Conservation (phyloP, 2,888 invertebrate genomes). For the Bhutanitis thaidina region DNA sequence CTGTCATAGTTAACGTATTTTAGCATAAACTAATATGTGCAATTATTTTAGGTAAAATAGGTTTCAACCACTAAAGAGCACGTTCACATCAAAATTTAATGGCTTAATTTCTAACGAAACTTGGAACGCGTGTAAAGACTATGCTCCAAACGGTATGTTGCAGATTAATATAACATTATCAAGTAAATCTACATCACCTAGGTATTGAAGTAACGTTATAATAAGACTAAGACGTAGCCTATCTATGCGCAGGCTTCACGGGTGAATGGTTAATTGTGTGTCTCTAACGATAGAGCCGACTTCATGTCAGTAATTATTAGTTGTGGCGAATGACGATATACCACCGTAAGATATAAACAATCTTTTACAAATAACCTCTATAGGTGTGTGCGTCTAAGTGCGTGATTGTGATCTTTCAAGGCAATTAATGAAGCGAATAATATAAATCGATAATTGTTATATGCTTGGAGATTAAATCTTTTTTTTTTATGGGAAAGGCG, state of each 20-base stretch:
- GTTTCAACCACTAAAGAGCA: neutral
- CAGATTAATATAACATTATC: conserved; percentile 20
- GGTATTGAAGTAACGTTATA: conserved; percentile 18
- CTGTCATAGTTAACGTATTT: no score
- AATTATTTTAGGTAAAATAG: neutral
- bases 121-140: conserved; percentile 17
- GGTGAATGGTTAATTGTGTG: conserved; percentile 31
- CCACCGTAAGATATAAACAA: conserved; percentile 13
- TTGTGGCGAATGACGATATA: conserved; percentile 16
- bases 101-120: conserved; percentile 18
- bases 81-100: conserved; percentile 12
- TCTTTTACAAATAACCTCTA: conserved; percentile 8
- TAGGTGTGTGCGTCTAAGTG: conserved; percentile 2
- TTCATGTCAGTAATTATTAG: conserved; percentile 21
- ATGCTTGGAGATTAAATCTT: no score
- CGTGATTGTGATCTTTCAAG: conserved; percentile 16
- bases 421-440: conserved; percentile 16
- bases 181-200: conserved; percentile 20
- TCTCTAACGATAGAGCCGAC: conserved; percentile 17
- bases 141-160: conserved; percentile 4
- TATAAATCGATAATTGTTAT: conserved; percentile 9
- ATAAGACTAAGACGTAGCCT: conserved; percentile 14
- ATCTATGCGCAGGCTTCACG: conserved; percentile 26
- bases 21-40: no score
- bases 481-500: no score